Percentiles rank a stretch among this genome's conserved stretches.
These are phyloP conservation scores for Acanthochromis polyacanthus DNA, from an alignment of 2,113 vertebrate species.

Conservation along the genomic window DNA sequence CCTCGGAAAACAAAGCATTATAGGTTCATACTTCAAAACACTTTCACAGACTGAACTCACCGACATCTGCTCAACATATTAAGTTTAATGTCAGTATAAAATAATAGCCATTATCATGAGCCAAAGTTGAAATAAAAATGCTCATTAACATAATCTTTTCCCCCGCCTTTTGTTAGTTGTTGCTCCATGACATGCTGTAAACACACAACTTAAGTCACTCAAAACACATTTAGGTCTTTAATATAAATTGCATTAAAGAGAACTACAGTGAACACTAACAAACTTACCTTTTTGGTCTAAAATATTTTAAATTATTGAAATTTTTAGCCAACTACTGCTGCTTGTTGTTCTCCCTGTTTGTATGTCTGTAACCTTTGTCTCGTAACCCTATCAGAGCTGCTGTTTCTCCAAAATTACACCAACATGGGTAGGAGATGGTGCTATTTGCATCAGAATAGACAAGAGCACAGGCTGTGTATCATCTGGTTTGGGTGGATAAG, in stretches of 20 bases:
- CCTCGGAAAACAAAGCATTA: too few species aligned
- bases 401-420: conserved; percentile 6
- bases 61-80: too few species aligned
- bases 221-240: too few species aligned
- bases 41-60: too few species aligned
- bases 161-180: background rate
- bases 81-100: background rate
- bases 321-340: background rate
- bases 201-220: background rate
- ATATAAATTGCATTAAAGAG: background rate
- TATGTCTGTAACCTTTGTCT: too few species aligned
- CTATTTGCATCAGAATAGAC: background rate
- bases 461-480: background rate
- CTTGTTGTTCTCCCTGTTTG: background rate
- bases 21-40: too few species aligned
- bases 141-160: background rate
- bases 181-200: background rate
- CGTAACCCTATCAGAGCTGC: background rate
- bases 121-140: background rate
- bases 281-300: background rate
- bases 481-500: background rate
- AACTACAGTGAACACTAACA: background rate
- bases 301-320: background rate
- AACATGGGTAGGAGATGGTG: background rate
- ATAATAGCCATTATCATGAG: background rate